Conservation (phyloP, 2,888 invertebrate genomes). For the Tetragonula carbonaria region DNA sequence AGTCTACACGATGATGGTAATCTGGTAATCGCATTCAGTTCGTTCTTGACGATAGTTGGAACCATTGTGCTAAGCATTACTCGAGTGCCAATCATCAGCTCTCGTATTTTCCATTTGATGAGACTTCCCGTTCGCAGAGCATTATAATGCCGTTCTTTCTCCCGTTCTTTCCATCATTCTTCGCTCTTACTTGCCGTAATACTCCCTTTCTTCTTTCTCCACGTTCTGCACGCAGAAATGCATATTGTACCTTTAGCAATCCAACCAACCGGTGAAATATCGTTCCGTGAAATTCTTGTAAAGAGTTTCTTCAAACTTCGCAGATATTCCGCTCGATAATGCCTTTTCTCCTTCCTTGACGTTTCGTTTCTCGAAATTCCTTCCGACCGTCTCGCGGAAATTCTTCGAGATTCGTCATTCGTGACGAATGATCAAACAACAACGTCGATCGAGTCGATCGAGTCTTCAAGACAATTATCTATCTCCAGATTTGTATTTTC, state of each 20-base stretch:
- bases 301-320: constrained; percentile 19
- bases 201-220: neutral
- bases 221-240: constrained; percentile 2
- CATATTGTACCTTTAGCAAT: constrained; percentile 17
- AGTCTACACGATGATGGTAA: no score
- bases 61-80: no score
- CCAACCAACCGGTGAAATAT: constrained; percentile 24
- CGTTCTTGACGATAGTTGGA: no score
- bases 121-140: neutral
- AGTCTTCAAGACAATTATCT: no score
- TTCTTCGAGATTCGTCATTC: neutral
- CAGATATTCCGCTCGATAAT: constrained; percentile 6
- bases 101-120: constrained; percentile 33
- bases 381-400: constrained; percentile 5
- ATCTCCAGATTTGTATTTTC: no score
- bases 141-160: constrained; percentile 9
- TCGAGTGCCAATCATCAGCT: constrained; percentile 14
- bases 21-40: no score
- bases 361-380: constrained; percentile 2
- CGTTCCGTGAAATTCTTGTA: constrained; percentile 25
- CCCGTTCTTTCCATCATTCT: neutral
- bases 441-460: no score
- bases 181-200: constrained; percentile 4
- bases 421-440: no score
- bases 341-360: neutral